phyloP scores from a whole-genome alignment of 2,797 vertebrate species.

The Philypnodon macrostomus region DNA sequence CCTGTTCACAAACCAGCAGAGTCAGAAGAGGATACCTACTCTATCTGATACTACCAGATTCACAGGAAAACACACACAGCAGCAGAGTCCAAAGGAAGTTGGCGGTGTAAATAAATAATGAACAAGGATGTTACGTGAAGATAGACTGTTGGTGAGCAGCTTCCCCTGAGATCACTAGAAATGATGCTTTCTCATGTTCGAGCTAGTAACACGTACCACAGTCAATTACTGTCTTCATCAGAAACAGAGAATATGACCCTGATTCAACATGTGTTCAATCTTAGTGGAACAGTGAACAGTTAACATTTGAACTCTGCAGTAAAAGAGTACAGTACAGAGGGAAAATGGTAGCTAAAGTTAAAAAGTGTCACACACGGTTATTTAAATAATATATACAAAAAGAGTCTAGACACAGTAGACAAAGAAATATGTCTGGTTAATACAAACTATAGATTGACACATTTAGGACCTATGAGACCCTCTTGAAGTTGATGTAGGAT shows the following conservation, averaged over 20 bases:
- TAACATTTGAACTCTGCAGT: too few species aligned
- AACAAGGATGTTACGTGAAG: slow-evolving; percentile 60
- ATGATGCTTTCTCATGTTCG: slow-evolving; percentile 67
- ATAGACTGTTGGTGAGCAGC: slow-evolving; percentile 62
- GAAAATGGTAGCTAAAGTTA: too few species aligned
- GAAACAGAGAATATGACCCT: slow-evolving; percentile 32
- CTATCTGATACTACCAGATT: slow-evolving; percentile 44
- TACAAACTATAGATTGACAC: too few species aligned
- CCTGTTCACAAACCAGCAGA: slow-evolving; percentile 22
- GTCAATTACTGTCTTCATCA: slow-evolving; percentile 54
- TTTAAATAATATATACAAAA: too few species aligned
- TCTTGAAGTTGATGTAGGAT: too few species aligned
- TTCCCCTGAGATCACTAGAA: slow-evolving; percentile 57
- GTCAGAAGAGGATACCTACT: slow-evolving; percentile 35
- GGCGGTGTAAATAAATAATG: slow-evolving; percentile 70
- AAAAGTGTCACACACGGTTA: too few species aligned
- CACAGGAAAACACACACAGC: slow-evolving; percentile 47
- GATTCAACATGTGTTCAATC: slow-evolving; percentile 5
- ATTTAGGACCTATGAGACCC: too few species aligned
- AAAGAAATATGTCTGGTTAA: too few species aligned
- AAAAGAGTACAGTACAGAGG: too few species aligned
- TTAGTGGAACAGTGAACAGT: too few species aligned
- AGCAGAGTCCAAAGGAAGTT: slow-evolving; percentile 53
- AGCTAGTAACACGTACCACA: slow-evolving; percentile 38
- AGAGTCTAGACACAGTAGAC: too few species aligned